Evolutionary conservation across 1,140 invertebrate species (phyloP), one percentile per base, ranked within the genome.

Genomic region (Sminthurides bifidus): DNA sequence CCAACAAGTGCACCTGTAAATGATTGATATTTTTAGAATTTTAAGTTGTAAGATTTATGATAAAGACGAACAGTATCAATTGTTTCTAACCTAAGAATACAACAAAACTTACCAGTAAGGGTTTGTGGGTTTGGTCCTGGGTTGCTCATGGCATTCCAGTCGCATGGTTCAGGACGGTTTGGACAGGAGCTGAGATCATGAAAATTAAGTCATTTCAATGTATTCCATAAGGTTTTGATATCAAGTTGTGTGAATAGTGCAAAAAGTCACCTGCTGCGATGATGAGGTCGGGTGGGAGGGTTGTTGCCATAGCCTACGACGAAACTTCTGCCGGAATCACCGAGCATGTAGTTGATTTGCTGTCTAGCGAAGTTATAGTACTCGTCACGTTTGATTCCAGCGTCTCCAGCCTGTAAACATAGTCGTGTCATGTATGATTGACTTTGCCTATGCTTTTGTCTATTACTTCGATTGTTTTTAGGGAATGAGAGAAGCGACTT

Each of bases 271-370:
- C 54, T 58, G 23, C 37, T 14, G 23, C 56, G 52, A 35, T 59
- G 57, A 44, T 59, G 57, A 2, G 57, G 52, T 37, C 45, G 40
- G 26, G 46, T 54, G 0, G 73, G 72, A n/a, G 67, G 68, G 56
- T 74, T 72, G 19, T 49, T 63, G 5, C 74, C 74, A 50, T 69
- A 75, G 0, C 74, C 74, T 23, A 75, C 69, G n/a, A 75, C 70
- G 54, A 68, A 76, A 59, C 72, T 74, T 33, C 69, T 64, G 3
- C 72, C 73, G 8, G 66, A 67, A 58, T 71, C 69, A 5, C 74
- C 74, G 1, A 76, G 61, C n/a, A 68, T 67, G 62, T 73, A 75
- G 56, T 72, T 60, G 21, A 75, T 69, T 60, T 75, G 74, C 19
- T 65, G 60, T 58, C 66, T 67, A 15, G 71, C 73, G 65, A 71